A percentile compares a stretch with the other conserved stretches of the same genome.
phyloP scores from a whole-genome alignment of 2,797 vertebrate species.

The Myiothlypis coronata region DNA sequence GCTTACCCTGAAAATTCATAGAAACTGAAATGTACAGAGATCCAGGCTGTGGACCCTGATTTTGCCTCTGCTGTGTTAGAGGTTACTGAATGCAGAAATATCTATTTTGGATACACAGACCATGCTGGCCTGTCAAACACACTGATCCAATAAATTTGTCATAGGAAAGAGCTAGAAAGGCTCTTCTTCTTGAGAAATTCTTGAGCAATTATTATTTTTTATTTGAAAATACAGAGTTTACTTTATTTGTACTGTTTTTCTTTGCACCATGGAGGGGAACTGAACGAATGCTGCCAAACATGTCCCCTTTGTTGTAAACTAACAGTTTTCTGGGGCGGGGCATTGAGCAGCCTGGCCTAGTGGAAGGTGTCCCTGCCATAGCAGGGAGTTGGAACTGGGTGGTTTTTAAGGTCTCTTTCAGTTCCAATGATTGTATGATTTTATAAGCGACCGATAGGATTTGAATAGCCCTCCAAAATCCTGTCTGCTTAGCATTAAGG shows the following conservation, averaged over 20 bases:
- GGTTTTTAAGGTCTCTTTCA: background rate
- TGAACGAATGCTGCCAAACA: background rate
- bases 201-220: background rate
- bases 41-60: background rate
- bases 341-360: background rate
- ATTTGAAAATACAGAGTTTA: background rate
- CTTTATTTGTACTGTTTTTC: background rate
- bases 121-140: background rate
- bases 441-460: background rate
- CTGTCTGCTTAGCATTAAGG: background rate
- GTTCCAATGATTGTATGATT: background rate
- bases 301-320: background rate
- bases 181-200: background rate
- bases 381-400: fast-evolving
- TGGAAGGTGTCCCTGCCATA: background rate
- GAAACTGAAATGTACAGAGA: background rate
- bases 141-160: background rate
- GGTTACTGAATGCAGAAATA: background rate
- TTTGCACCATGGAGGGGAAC: background rate
- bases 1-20: background rate
- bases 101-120: background rate
- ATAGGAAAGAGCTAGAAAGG: background rate
- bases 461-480: background rate
- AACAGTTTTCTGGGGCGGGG: background rate
- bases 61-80: background rate